Conservation (phyloP, 2,888 invertebrate species). For the Ramazzottius varieornatus region DNA sequence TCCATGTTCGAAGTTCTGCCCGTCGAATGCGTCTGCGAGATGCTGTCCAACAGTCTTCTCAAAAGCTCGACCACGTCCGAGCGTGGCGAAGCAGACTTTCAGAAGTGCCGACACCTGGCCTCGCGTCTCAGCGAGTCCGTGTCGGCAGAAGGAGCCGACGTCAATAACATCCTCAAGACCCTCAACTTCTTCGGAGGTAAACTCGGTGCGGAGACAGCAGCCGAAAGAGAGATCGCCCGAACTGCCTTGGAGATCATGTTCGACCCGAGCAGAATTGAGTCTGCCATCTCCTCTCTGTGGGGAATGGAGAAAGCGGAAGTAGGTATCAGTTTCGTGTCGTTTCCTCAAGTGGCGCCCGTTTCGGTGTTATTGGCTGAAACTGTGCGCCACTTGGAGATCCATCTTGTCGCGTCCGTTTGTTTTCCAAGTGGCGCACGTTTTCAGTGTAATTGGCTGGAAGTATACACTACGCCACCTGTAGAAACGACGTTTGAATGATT, state of each 20-base stretch:
- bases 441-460: too few relatives aligned
- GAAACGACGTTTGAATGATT: too few relatives aligned
- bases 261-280: neutral
- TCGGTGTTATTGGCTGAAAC: too few relatives aligned
- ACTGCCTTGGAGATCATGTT: neutral
- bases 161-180: neutral
- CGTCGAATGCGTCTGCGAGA: conserved; percentile 3
- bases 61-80: neutral
- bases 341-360: too few relatives aligned
- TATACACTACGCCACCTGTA: too few relatives aligned
- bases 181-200: neutral
- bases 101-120: neutral
- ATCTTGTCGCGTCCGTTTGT: too few relatives aligned
- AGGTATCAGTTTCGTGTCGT: too few relatives aligned
- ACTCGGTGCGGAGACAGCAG: neutral
- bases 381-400: too few relatives aligned
- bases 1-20: conserved; percentile 3
- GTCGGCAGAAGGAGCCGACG: neutral
- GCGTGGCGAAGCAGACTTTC: neutral
- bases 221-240: neutral
- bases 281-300: neutral
- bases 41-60: neutral
- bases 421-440: too few relatives aligned
- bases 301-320: neutral
- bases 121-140: neutral